Evolutionary conservation across 2,888 invertebrate genomes (phyloP), one percentile per base, ranked within the genome.

Genomic region (Leucophora obtusa): DNA sequence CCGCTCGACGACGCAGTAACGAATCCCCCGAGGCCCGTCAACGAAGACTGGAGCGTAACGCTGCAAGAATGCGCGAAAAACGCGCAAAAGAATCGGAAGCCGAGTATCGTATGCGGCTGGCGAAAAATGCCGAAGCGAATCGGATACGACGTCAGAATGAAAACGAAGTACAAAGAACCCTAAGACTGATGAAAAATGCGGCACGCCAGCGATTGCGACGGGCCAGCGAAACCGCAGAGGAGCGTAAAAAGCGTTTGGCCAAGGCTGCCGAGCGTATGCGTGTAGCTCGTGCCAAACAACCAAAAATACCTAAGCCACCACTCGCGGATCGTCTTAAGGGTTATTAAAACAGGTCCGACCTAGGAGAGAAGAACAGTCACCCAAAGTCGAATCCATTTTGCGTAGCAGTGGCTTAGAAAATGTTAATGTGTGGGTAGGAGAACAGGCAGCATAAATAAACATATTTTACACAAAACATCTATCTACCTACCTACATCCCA

Each of bases 151-250:
- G 90, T 82, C 90, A 90, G 84, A 90, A 90, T 83, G 90, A 90
- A 87, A 87, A 85, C 83, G 89, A 90, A 87, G 88, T 90, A 86
- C 89, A 90, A 88, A 88, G 90, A 87, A 89, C 90, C 84, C 79
- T 88, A 84, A 89, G 90, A 88, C 88, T 90, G 87, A 90, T 90
- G 89, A 89, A 90, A 85, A 90, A 90, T 83, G 90, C 90, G 60
- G 90, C 90, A 17, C 85, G 90, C 28, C 90, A 90, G 83, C 85
- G 90, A 53, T 83, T 89, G 85, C 86, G 90, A 69, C 87, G 90
- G 35, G 90, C 90, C 76, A 90, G 88, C 80, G 90, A 90, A 84
- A 87, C 90, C 33, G 82, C 86, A 9, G 90, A 90, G 6, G 90
- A 90, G 83, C 87, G 90, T 60, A 87, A 88, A 56, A 87, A 87